Base-by-base conservation (phyloP, 2,113 vertebrate genomes). In the Rhea pennata region DNA sequence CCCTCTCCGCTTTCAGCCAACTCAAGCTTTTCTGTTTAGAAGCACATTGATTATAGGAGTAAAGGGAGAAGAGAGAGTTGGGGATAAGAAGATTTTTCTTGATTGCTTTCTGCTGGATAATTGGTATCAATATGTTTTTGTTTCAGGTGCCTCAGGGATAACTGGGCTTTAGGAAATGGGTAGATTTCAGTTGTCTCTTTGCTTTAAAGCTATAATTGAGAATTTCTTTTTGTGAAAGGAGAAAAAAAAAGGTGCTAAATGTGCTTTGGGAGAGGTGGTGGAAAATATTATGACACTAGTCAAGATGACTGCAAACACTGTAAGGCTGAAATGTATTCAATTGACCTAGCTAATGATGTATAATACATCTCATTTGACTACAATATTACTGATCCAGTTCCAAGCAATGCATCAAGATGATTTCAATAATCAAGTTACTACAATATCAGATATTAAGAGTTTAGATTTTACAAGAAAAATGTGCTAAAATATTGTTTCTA, bases 241-340 rank as follows among this genome's bases (percentile, higher is more conserved):
- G 73, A 56, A 2, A 40, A 93, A 83, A 97, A 97, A 97, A 96
- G 80, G 96, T 97, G 96, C 46, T 97, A 97, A 98, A 96, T 97
- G 93, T 95, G 74, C 96, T 92, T 97, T 90, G 1, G 89, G 95
- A 96, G 88, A 97, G 96, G 94, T 91, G 40, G 64, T 94, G 83
- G 93, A 97, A 98, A 98, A 98, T 98, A 97, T 98, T 98, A 97
- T 98, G 97, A 98, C 96, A 97, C 80, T 87, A 98, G 92, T 98
- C 95, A 97, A 98, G 93, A 96, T 96, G 96, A 97, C 96, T 97
- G 90, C 95, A 95, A 96, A 97, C 90, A 95, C 20, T 16, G 89
- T 95, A 87, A 89, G 77, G 85, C 80, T 93, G 93, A 97, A 95
- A 95, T 90, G 93, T 91, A 88, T 93, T 93, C 92, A 91, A 84